Percentiles rank a stretch among this genome's conserved stretches.
Conservation (phyloP, 1,140 invertebrate genomes). For the Globodera ellingtonae region DNA sequence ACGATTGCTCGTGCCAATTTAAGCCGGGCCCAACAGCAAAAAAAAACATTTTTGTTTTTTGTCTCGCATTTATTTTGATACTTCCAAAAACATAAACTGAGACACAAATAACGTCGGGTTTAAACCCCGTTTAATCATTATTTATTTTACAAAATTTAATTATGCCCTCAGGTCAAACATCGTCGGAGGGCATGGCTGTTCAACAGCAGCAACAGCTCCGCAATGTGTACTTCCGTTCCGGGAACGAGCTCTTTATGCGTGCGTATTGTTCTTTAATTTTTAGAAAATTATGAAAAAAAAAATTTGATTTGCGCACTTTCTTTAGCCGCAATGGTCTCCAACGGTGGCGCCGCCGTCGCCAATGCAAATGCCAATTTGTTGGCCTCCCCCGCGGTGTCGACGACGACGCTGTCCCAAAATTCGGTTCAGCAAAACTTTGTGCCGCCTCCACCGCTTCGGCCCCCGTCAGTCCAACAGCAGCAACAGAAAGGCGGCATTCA, state of each 20-base stretch:
- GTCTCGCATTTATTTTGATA: neutral
- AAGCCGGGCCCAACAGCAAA: constrained; percentile 6
- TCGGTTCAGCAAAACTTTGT: neutral
- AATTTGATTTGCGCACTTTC: neutral
- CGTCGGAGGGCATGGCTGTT: neutral
- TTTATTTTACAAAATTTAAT: neutral
- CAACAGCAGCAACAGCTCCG: neutral
- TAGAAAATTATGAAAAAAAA: neutral
- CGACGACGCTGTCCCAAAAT: constrained; percentile 4
- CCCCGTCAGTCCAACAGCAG: neutral
- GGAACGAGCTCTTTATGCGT: constrained; percentile 1
- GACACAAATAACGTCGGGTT: neutral
- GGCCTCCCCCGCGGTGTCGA: constrained; percentile 24
- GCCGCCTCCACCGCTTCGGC: neutral
- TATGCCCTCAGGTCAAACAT: neutral
- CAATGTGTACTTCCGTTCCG: constrained; percentile 4
- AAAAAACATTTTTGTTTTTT: neutral
- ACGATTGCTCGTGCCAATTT: neutral
- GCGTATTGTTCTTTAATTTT: neutral
- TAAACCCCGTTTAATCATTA: neutral
- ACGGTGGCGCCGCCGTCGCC: constrained; percentile 5
- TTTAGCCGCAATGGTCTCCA: constrained; percentile 1
- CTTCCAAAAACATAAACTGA: neutral
- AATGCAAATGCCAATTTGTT: constrained; percentile 40
- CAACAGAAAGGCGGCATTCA: neutral